Evolutionary conservation across 1,140 invertebrate genomes (phyloP).

Genomic region (Apis dorsata): DNA sequence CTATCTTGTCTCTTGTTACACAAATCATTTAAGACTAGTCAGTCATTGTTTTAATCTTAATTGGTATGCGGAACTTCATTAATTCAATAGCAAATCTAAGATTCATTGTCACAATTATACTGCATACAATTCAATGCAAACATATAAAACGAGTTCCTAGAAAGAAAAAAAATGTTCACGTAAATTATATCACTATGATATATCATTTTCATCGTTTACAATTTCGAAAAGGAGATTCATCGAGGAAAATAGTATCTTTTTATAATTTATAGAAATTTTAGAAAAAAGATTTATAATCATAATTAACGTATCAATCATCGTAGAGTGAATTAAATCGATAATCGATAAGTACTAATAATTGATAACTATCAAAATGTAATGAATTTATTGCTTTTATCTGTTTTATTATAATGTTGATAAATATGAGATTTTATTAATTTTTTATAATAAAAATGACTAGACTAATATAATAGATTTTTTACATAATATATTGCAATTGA

Average conservation of each 20-base stretch:
- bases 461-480: no score
- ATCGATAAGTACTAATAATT: conserved; percentile 4
- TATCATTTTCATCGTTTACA: background rate
- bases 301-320: background rate
- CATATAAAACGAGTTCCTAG: background rate
- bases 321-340: conserved; percentile 10
- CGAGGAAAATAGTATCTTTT: background rate
- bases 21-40: background rate
- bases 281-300: background rate
- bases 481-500: no score
- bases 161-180: background rate
- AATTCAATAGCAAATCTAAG: background rate
- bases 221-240: background rate
- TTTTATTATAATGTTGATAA: background rate
- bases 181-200: background rate
- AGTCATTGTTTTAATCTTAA: background rate
- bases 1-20: background rate
- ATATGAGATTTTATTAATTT: no score
- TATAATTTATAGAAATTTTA: background rate
- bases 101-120: background rate
- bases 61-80: background rate
- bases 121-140: background rate
- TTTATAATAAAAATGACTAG: no score
- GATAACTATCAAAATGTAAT: background rate
- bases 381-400: conserved; percentile 11